A percentile compares a stretch with the other conserved stretches of the same genome.
Conservation (phyloP, 2,888 invertebrate genomes). For the Dryadula phaetusa region DNA sequence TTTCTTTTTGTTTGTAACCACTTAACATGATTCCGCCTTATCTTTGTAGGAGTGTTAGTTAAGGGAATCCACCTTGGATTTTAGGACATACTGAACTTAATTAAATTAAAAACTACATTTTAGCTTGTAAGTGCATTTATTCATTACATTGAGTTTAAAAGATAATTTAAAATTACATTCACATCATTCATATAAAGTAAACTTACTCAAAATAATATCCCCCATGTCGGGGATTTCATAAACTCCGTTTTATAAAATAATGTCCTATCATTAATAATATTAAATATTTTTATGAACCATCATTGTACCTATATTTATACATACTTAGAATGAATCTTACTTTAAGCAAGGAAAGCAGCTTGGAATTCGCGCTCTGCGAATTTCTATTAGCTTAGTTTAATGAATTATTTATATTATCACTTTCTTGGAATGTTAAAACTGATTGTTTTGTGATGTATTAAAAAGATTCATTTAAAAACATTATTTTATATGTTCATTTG, state of each 20-base stretch:
- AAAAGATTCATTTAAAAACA: constrained; percentile 30
- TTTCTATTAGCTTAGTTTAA: constrained; percentile 13
- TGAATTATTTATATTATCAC: constrained; percentile 40
- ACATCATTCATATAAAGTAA: too few species aligned
- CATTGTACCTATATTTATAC: too few species aligned
- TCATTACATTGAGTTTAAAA: too few species aligned
- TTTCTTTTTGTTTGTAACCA: neutral
- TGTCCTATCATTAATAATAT: neutral
- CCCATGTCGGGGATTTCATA: neutral
- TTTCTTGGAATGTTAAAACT: constrained; percentile 31
- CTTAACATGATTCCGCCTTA: constrained; percentile 10
- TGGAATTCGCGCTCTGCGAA: constrained; percentile 20
- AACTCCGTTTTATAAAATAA: neutral
- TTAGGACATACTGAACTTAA: neutral
- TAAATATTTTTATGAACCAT: too few species aligned
- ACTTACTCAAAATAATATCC: too few species aligned
- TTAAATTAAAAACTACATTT: too few species aligned
- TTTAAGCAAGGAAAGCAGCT: constrained; percentile 35
- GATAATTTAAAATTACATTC: too few species aligned
- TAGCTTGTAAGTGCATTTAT: too few species aligned
- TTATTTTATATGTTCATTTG: neutral
- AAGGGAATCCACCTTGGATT: neutral
- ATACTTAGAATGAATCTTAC: neutral
- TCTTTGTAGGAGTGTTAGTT: neutral
- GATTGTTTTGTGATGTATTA: constrained; percentile 21